Base-by-base conservation (phyloP, 2,888 invertebrate genomes). In the Erebia aethiops region DNA sequence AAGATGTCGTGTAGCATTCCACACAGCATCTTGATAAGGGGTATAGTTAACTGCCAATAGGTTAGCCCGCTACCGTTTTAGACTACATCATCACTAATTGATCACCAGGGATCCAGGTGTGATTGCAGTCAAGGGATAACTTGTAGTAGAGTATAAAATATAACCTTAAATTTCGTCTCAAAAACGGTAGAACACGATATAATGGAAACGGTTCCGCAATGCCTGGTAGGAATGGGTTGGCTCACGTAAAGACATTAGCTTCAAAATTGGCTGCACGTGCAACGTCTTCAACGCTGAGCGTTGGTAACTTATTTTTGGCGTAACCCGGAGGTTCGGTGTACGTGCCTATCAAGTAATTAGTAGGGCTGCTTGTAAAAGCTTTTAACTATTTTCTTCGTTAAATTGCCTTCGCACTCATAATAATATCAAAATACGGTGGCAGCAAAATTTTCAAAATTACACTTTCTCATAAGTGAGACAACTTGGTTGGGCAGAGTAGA, bases 211-310 rank as follows among this genome's bases (percentile, higher is more conserved):
- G 52, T 13, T 18, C 43, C 67, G 10, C 66, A 65, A 70, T 69
- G 54, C 46, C 54, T 63, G 18, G 54, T 54, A 64, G 68, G 41
- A 68, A 61, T 69, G 57, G 61, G 43, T 65, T 65, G 64, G 57
- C 66, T 69, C 73, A 76, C 73, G 73, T 71, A 75, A 75, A 69
- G 61, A 74, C 69, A 73, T 73, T 76, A 76, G 64, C 69, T 65
- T 71, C 60, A 62, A 69, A 73, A 75, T 76, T 76, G 75, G 73
- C 41, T 62, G 67, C 64, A 75, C 76, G 73, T 74, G 74, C 68
- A 70, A 70, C 46, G 67, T 64, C 63, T 63, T 63, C 46, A 46
- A 21, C 21, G 56, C n/a, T 46, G 66, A 70, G 63, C 54, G 68
- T 35, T 56, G 65, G 67, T 67, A 60, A 70, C 64, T 56, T 71